Conservation (phyloP, 2,888 invertebrate species). For the Dugesia japonica region DNA sequence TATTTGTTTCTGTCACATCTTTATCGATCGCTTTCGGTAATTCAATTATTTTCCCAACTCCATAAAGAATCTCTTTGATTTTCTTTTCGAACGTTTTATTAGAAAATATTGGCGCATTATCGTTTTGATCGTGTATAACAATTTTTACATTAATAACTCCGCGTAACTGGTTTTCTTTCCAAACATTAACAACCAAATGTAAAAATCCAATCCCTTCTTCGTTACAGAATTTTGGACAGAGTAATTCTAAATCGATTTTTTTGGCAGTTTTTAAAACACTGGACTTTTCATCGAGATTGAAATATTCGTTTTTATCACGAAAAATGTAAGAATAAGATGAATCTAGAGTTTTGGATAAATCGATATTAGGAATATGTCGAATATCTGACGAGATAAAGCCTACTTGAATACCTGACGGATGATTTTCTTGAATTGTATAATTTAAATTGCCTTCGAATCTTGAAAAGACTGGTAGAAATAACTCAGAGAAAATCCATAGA, state of each 20-base stretch:
- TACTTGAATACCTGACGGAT: neutral
- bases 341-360: neutral
- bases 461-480: neutral
- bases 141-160: neutral
- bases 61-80: constrained; percentile 11
- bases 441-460: constrained; percentile 4
- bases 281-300: neutral
- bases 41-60: neutral
- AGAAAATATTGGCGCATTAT: neutral
- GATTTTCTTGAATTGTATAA: neutral
- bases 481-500: neutral
- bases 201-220: neutral
- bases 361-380: neutral
- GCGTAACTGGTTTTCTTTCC: neutral
- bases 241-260: neutral
- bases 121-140: neutral
- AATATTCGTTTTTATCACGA: neutral
- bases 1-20: neutral
- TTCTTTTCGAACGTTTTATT: neutral
- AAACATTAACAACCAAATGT: neutral
- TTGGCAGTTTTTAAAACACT: neutral
- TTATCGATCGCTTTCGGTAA: constrained; percentile 6
- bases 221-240: neutral
- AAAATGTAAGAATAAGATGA: neutral
- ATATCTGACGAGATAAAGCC: neutral